Percentiles rank a stretch among this genome's conserved stretches.
phyloP scores from a whole-genome alignment of 2,797 vertebrate genomes.

The Peromyscus nudipes region DNA sequence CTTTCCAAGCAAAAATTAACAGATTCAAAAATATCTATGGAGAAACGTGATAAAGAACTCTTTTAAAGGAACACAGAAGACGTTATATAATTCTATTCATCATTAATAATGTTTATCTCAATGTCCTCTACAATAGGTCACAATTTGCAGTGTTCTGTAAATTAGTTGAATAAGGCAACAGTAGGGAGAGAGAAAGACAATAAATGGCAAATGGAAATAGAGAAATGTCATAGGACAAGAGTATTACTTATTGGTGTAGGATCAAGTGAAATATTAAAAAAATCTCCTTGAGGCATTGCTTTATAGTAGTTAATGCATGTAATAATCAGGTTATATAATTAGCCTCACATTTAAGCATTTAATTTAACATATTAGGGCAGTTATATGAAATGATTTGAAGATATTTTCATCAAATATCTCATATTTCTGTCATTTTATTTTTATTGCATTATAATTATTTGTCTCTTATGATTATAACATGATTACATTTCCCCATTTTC shows the following conservation, averaged over 20 bases:
- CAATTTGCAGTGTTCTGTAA: not conserved
- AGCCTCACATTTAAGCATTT: not conserved
- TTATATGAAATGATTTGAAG: not conserved
- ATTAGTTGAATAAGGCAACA: not conserved
- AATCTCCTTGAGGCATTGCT: not conserved
- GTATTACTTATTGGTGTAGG: not conserved
- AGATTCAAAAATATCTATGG: constrained; percentile 41
- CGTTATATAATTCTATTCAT: not conserved
- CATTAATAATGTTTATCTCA: not conserved
- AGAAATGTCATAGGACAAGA: not conserved
- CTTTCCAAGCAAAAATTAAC: not conserved
- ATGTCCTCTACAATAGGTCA: not conserved
- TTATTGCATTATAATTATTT: too few relatives aligned
- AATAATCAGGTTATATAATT: constrained; percentile 36
- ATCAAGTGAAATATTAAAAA: not conserved
- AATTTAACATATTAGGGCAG: not conserved
- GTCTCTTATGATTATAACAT: not conserved
- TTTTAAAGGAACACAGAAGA: not conserved
- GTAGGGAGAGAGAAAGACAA: constrained; percentile 41
- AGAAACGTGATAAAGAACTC: not conserved
- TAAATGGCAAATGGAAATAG: not conserved
- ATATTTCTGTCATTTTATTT: not conserved
- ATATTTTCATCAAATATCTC: not conserved
- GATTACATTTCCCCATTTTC: not conserved
- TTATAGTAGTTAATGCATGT: constrained; percentile 16